Evolutionary conservation across 2,113 vertebrate genomes (phyloP).

Genomic region (Cromileptes altivelis): DNA sequence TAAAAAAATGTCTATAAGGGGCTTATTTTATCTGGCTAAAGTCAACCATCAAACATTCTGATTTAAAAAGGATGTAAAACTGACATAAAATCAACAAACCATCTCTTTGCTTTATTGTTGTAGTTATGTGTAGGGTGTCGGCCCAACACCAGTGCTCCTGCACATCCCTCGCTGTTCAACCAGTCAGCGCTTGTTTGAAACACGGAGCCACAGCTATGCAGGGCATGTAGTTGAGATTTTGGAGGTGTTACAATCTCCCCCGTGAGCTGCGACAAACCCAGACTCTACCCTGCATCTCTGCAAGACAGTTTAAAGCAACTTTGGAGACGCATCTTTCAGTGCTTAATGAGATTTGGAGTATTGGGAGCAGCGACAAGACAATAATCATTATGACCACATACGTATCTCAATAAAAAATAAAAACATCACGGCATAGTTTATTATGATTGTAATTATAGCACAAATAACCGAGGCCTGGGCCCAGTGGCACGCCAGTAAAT

Average conservation of each 20-base stretch:
- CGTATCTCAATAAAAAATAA: slow-evolving; percentile 12
- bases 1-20: neutral
- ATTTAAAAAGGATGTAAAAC: slow-evolving; percentile 9
- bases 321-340: slow-evolving; percentile 37
- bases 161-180: slow-evolving; percentile 31
- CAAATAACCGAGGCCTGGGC: neutral
- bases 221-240: slow-evolving; percentile 34
- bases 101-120: slow-evolving; percentile 33
- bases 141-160: slow-evolving; percentile 21
- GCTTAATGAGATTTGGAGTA: slow-evolving; percentile 45
- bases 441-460: slow-evolving; percentile 28
- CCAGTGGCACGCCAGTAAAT: neutral
- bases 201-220: slow-evolving; percentile 34
- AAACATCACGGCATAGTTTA: slow-evolving; percentile 1
- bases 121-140: slow-evolving; percentile 6
- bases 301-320: slow-evolving; percentile 32
- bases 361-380: slow-evolving; percentile 31
- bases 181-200: slow-evolving; percentile 40
- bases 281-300: neutral
- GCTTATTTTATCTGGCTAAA: slow-evolving; percentile 8
- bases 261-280: slow-evolving; percentile 30
- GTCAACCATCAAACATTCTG: slow-evolving; percentile 11
- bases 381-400: slow-evolving; percentile 35
- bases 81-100: slow-evolving; percentile 25
- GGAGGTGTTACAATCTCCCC: slow-evolving; percentile 22